Evolutionary conservation across 2,113 vertebrate species (phyloP).

Genomic region (Thunnus thynnus): DNA sequence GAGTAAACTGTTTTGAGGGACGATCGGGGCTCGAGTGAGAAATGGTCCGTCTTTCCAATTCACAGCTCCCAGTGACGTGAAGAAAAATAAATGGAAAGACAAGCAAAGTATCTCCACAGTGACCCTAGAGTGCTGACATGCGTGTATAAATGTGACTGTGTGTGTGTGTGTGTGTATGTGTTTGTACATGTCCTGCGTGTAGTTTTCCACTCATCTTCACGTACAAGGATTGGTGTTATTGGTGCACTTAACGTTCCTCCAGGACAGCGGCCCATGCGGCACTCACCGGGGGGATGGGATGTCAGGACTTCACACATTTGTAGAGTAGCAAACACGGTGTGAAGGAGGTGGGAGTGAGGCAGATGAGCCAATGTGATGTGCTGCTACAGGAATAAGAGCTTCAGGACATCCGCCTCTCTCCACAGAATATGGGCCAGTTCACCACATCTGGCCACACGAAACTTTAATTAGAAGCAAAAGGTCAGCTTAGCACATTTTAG

Average conservation of each 20-base stretch:
- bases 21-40: conserved; percentile 24
- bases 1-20: conserved; percentile 27
- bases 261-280: conserved; percentile 7
- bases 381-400: conserved; percentile 33
- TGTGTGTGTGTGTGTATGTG: not conserved
- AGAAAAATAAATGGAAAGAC: conserved; percentile 49
- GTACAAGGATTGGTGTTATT: conserved; percentile 23
- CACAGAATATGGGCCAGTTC: not conserved
- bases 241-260: conserved; percentile 54
- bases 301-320: conserved; percentile 65
- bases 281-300: conserved; percentile 22
- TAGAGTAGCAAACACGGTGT: conserved; percentile 31
- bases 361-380: conserved; percentile 27
- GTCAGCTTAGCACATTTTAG: conserved; percentile 78
- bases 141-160: conserved; percentile 5
- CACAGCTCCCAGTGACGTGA: conserved; percentile 69
- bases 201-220: conserved; percentile 18
- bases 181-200: not conserved
- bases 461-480: conserved; percentile 81
- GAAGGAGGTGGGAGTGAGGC: conserved; percentile 52
- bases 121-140: not conserved
- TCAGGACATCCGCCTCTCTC: conserved; percentile 27
- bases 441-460: conserved; percentile 65
- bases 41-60: conserved; percentile 69
- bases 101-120: conserved; percentile 35